Evolutionary conservation across 2,888 invertebrate species (phyloP), one percentile per base, ranked within the genome.

Genomic region (Dynastes tityus): DNA sequence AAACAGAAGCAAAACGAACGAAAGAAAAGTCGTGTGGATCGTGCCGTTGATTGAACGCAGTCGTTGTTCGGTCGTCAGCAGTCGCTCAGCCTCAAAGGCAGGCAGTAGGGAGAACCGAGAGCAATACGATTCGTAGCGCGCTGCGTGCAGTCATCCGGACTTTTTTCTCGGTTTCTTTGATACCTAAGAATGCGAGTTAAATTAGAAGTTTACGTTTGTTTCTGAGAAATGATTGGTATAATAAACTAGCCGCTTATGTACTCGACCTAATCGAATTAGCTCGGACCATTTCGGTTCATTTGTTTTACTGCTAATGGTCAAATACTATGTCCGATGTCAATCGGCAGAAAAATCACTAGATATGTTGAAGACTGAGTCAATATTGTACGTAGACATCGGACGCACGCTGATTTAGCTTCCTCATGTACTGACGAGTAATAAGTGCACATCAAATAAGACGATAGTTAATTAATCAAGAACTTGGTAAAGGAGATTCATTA

Each of bases 101-200:
- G 55, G 55, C 55, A 61, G 73, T 83, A 82, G 82, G 81, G 80
- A 82, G 81, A 45, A 61, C 61, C 55, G 22, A 22, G 45, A 55
- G 73, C 55, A 74, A 61, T 71, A 61, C 61, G 73, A 74, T 74
- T 74, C 73, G 61, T 74, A 74, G 61, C 61, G 22, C 81, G 53
- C 82, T 83, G 82, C 83, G 84, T 84, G 84, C 84, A 84, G 83
- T 83, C 84, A 84, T 84, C 82, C 82, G 80, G 80, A 80, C 82
- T 83, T 84, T 84, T 84, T 84, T 81, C 82, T 83, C 84, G 84
- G 84, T 82, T 77, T 82, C 84, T 84, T 84, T 84, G 84, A 83
- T 77, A 83, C 84, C 78, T 79, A 81, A 82, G 81, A 83, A 83
- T 83, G 82, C 82, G 80, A 82, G 80, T 80, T 84, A 84, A 84